Evolutionary conservation across 2,113 vertebrate genomes (phyloP).

Genomic region (human): DNA sequence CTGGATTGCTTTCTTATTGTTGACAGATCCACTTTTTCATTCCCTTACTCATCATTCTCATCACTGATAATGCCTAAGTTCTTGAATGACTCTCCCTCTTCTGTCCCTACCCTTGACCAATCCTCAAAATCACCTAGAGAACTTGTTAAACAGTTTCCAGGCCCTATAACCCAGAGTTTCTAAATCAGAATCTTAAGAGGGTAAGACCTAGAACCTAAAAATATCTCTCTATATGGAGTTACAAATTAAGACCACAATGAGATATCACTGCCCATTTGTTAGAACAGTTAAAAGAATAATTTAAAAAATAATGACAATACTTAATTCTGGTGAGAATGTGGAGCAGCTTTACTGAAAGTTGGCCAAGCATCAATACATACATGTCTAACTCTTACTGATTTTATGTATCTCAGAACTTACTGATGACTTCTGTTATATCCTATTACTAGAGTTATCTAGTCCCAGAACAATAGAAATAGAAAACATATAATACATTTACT

Average conservation of each 20-base stretch:
- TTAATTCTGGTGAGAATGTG: background rate
- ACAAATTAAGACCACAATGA: background rate
- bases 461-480: background rate
- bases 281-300: background rate
- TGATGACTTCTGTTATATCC: background rate
- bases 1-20: background rate
- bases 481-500: background rate
- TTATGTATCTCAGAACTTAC: background rate
- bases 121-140: background rate
- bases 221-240: background rate
- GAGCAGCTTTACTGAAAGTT: background rate
- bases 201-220: background rate
- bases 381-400: background rate
- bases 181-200: background rate
- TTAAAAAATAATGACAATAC: background rate
- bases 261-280: background rate
- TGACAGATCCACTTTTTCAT: background rate
- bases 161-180: background rate
- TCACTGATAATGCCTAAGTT: background rate
- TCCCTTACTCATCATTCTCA: background rate
- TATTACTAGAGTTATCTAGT: background rate
- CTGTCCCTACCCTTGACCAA: background rate
- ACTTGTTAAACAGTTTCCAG: background rate
- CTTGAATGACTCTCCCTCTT: background rate
- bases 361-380: background rate